phyloP scores from a whole-genome alignment of 2,888 invertebrate species.

The Mythimna impura region DNA sequence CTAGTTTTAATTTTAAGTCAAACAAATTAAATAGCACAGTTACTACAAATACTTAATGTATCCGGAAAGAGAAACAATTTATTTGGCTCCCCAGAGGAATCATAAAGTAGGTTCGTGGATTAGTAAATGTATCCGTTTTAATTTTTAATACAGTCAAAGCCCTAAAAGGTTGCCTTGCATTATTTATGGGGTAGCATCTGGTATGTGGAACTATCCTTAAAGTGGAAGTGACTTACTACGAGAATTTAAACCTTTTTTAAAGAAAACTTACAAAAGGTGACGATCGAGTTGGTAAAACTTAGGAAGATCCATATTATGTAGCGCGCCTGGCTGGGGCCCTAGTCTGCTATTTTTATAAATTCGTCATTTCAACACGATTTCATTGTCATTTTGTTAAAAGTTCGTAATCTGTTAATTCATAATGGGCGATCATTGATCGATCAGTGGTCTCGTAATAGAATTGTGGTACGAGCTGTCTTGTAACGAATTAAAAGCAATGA shows the following conservation, averaged over 20 bases:
- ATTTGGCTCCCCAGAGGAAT: slow-evolving; percentile 37
- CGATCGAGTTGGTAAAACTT: no score
- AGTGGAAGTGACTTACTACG: background rate
- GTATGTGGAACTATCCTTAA: slow-evolving; percentile 27
- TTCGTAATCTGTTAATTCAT: no score
- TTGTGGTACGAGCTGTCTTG: no score
- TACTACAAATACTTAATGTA: slow-evolving; percentile 21
- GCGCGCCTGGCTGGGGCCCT: no score
- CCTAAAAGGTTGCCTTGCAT: slow-evolving; percentile 56
- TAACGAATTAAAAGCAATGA: no score
- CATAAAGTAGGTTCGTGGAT: slow-evolving; percentile 21
- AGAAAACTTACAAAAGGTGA: background rate
- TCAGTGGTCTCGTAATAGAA: no score
- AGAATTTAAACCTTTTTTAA: background rate
- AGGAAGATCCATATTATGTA: no score
- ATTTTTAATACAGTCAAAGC: slow-evolving; percentile 53
- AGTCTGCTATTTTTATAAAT: no score
- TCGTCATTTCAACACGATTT: no score
- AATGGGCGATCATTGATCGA: no score
- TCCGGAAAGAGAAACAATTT: slow-evolving; percentile 23
- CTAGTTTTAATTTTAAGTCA: no score
- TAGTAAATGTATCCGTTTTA: slow-evolving; percentile 55
- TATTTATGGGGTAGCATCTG: slow-evolving; percentile 45
- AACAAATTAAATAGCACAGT: background rate
- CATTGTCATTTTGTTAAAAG: no score